Evolutionary conservation across 2,888 invertebrate species (phyloP), one percentile per base, ranked within the genome.

Genomic region (Siphlonurus alternatus): DNA sequence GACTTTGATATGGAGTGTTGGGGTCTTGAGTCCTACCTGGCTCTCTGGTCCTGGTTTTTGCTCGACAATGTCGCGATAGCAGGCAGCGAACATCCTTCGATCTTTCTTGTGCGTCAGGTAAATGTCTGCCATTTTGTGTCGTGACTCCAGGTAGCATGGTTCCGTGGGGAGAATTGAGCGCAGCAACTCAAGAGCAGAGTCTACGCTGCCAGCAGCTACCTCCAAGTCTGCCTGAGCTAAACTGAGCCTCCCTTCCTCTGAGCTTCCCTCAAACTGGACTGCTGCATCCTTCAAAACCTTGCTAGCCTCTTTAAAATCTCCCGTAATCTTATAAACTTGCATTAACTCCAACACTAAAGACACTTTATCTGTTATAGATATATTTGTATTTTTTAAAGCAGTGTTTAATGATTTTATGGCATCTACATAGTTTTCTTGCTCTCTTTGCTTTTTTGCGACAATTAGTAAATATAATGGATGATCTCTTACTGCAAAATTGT

Each of bases 401-500:
- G 83, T 83, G 62, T 84, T 80, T 66, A 93, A 83, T 67, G 88
- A 88, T 65, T 86, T 83, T 59, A 91, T 80, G 0, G 89, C 85
- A 63, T 87, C 87, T 53, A 84, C 81, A 2, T 83, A 76, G 70
- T 89, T 83, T 20, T 85, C 84, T 63, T 83, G 81, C 69, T 85
- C 82, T 73, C 89, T 93, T 68, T 89, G 83, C 61, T 96, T 86
- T 24, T 90, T 80, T 0, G 94, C 95, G 68, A 85, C 83, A 1
- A 95, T 82, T 67, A 94, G 82, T 76, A 95, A 92, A 73, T 93
- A 98, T 73, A 93, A 79, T 0, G 95, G 91, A 75, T 90, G 88
- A 66, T 96, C 94, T 68, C 95, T 79, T 0, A 97, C 87, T 76
- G 90, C 87, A 73, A 98, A 96, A 75, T 96, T 92, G 72, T 90